Evolutionary conservation across 2,113 vertebrate genomes (phyloP), one percentile per base, ranked within the genome.

Genomic region (Zosterops hypoxanthus): DNA sequence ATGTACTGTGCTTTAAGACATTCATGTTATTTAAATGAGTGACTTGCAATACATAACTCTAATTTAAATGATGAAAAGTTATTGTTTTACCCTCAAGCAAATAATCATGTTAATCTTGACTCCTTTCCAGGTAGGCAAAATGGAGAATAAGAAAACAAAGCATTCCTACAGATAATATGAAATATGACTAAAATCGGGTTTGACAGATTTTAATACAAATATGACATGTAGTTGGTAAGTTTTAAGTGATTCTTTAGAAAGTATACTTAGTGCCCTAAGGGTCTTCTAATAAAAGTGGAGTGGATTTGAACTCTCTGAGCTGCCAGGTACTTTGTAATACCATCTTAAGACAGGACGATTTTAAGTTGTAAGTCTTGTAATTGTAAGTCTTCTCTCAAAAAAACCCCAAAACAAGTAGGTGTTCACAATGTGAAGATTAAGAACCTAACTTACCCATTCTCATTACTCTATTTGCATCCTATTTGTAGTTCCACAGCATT

Each of bases 21-120:
- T 82, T 89, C 92, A 53, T 91, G 78, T 92, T 95, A 94, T 94
- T 96, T 94, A 96, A 94, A 96, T 94, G 41, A 92, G 88, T 66
- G 75, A 88, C 85, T 92, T 95, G 85, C 88, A 95, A 90, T 95
- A 81, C 71, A 73, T 86, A 80, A 86, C 85, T 89, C 60, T 89
- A 46, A 86, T 95, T 93, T 93, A 94, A 91, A 94, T 94, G 36
- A 63, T 70, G 85, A 90, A 90, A 90, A 94, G 90, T 95, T 86
- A 95, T 95, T 95, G 76, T 59, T 95, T 91, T 81, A 84, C 77
- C 97, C 92, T 96, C 44, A 65, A 59, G 94, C 88, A 92, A 94
- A 78, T 84, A 94, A 60, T 93, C 52, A 16, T 57, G 57, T 92
- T 80, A 69, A 86, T 92, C 76, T 96, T 95, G 87, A 85, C 80